A percentile compares a stretch with the other conserved stretches of the same genome.
phyloP scores from a whole-genome alignment of 1,140 invertebrate species.

The Archivesica marissinica region DNA sequence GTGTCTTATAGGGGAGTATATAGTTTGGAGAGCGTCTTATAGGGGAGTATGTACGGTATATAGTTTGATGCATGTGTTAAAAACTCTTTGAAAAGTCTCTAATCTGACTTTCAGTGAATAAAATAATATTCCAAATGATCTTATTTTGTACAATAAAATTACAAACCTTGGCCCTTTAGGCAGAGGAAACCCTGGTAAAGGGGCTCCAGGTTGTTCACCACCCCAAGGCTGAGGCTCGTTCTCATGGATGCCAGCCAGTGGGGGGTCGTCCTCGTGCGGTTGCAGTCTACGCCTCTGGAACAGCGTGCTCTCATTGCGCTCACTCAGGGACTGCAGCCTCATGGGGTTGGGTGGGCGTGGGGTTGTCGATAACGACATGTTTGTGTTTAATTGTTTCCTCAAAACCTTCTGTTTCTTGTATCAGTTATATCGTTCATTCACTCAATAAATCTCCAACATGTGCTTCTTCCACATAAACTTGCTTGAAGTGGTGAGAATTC shows the following conservation, averaged over 20 bases:
- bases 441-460: not conserved
- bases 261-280: slow-evolving; percentile 24
- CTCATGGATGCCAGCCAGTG: not conserved
- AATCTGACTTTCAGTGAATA: too few species aligned
- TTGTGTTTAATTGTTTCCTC: not conserved
- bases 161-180: slow-evolving; percentile 18
- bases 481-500: too few species aligned
- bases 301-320: slow-evolving; percentile 70
- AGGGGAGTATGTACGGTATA: too few species aligned
- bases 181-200: not conserved
- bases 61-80: too few species aligned
- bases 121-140: too few species aligned
- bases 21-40: too few species aligned
- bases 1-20: too few species aligned
- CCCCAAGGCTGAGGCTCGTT: not conserved
- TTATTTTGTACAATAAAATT: too few species aligned
- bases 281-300: slow-evolving; percentile 72
- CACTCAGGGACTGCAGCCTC: slow-evolving; percentile 72
- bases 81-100: too few species aligned
- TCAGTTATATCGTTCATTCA: too few species aligned
- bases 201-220: not conserved
- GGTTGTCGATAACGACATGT: slow-evolving; percentile 41
- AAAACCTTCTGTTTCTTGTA: not conserved
- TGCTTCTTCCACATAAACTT: not conserved
- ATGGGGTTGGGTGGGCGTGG: slow-evolving; percentile 33